These are phyloP conservation scores for Carterocephalus palaemon DNA, from an alignment of 2,888 invertebrate genomes.

Conservation along the genomic window DNA sequence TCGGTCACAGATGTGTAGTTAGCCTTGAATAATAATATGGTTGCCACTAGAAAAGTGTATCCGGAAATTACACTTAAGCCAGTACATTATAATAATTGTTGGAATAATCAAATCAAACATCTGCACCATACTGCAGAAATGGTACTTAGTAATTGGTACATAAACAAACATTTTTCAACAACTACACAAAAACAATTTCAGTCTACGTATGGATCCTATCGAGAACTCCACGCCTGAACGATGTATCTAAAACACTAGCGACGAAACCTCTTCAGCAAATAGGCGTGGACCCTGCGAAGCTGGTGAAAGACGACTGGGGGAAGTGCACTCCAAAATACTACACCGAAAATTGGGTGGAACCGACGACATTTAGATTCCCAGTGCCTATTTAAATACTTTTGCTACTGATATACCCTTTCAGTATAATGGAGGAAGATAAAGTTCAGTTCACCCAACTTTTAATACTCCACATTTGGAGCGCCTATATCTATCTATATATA, in stretches of 20 bases:
- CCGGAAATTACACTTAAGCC: too few species aligned
- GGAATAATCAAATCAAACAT: neutral
- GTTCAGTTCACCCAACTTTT: too few species aligned
- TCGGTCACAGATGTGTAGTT: too few species aligned
- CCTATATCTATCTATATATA: too few species aligned
- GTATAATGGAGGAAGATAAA: neutral
- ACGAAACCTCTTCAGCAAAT: conserved; percentile 46
- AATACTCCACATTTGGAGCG: too few species aligned
- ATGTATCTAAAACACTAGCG: conserved; percentile 57
- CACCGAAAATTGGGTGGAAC: conserved; percentile 47
- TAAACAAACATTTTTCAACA: too few species aligned
- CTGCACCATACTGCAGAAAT: neutral
- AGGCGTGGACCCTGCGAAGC: conserved; percentile 39
- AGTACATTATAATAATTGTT: too few species aligned
- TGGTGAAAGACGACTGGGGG: conserved; percentile 49
- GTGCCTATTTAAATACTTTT: conserved; percentile 45
- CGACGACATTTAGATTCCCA: conserved; percentile 55
- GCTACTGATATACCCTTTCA: too few species aligned
- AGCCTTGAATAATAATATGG: too few species aligned
- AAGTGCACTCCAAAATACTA: conserved; percentile 59
- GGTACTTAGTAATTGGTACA: neutral
- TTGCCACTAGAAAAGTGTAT: too few species aligned
- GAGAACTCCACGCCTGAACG: conserved; percentile 50
- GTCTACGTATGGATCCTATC: conserved; percentile 68
- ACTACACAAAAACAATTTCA: conserved; percentile 45